phyloP scores from a whole-genome alignment of 2,888 invertebrate species.

The Sinodicranocentrus sp. region DNA sequence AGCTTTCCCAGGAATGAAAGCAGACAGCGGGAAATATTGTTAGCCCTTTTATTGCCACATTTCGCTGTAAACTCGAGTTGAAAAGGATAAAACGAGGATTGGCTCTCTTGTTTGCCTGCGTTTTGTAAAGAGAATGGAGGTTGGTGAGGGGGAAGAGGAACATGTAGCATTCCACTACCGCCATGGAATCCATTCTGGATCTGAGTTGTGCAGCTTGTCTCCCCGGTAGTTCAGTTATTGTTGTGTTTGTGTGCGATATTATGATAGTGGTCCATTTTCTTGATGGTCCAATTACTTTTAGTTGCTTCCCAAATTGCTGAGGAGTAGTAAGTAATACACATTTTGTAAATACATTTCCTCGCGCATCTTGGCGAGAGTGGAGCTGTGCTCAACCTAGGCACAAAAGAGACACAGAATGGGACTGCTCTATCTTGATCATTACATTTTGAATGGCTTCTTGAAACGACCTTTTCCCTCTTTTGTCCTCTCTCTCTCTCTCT shows the following conservation, averaged over 20 bases:
- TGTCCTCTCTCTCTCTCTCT: constrained; percentile 2
- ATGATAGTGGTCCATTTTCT: constrained; percentile 6
- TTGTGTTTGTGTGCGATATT: not conserved
- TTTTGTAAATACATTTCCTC: constrained; percentile 47
- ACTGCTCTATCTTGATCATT: constrained; percentile 52
- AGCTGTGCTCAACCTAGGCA: constrained; percentile 27
- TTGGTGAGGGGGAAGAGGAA: no score
- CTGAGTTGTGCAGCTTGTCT: no score
- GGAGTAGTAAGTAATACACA: constrained; percentile 44
- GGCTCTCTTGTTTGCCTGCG: not conserved
- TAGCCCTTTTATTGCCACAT: constrained; percentile 55
- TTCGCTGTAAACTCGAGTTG: constrained; percentile 55
- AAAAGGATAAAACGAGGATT: constrained; percentile 53
- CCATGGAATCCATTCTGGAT: constrained; percentile 40
- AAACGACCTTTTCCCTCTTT: constrained; percentile 46
- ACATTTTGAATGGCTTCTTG: constrained; percentile 50
- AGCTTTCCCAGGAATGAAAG: no score
- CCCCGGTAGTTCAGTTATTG: not conserved
- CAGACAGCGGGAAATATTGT: constrained; percentile 44
- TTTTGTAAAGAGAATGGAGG: not conserved
- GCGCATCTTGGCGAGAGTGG: not conserved
- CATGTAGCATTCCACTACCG: not conserved
- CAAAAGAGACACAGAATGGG: constrained; percentile 15
- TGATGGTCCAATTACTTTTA: constrained; percentile 59
- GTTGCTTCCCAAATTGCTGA: constrained; percentile 54